Evolutionary conservation across 2,797 vertebrate species (phyloP).

Genomic region (Chaetophractus vellerosus): DNA sequence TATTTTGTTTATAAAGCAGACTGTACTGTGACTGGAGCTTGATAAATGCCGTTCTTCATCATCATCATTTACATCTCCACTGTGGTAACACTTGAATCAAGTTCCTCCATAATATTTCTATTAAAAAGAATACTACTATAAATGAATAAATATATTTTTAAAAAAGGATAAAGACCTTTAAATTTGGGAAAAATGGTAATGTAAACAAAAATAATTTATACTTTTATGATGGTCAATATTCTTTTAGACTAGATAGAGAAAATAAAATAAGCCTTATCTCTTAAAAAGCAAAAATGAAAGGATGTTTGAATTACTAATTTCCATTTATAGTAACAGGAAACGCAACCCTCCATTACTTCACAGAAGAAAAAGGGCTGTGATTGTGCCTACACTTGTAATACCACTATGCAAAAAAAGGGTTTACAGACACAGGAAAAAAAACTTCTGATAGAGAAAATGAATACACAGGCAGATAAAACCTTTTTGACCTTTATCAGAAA

Average conservation of each 20-base stretch:
- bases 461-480: neutral
- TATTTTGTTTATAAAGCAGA: neutral
- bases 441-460: conserved; percentile 25
- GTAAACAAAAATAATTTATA: conserved; percentile 46
- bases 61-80: neutral
- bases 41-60: neutral
- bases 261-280: neutral
- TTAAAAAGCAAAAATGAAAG: conserved; percentile 46
- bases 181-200: conserved; percentile 37
- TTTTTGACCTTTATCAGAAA: conserved; percentile 66
- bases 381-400: neutral
- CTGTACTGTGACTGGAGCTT: neutral
- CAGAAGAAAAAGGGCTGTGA: neutral
- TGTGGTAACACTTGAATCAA: neutral
- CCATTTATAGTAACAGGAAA: neutral
- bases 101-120: neutral
- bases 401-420: neutral
- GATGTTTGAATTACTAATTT: conserved; percentile 1
- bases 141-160: neutral
- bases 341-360: neutral
- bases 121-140: neutral
- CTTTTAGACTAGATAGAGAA: conserved; percentile 14
- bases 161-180: conserved; percentile 32
- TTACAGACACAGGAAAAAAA: conserved; percentile 18
- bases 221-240: conserved; percentile 29